Conservation (phyloP, 2,888 invertebrate species). For the Athrips mouffetella region DNA sequence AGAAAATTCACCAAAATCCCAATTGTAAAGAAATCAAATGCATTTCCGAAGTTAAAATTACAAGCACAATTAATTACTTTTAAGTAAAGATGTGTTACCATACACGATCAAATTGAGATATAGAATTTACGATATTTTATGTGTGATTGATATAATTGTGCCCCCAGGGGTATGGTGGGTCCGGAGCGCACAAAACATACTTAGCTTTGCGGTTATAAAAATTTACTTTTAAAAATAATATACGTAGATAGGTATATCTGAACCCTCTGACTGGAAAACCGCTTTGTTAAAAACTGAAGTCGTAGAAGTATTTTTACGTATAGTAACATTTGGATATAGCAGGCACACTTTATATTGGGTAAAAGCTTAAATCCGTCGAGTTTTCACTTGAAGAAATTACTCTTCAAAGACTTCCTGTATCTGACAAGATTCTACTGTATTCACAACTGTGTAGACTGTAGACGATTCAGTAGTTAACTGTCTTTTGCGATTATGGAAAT, state of each 20-base stretch:
- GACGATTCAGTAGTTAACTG: too few relatives aligned
- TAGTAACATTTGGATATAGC: background rate
- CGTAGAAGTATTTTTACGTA: background rate
- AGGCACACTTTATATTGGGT: background rate
- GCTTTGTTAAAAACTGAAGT: background rate
- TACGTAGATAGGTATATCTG: too few relatives aligned
- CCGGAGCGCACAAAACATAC: too few relatives aligned
- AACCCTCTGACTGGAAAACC: too few relatives aligned
- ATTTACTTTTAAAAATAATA: too few relatives aligned
- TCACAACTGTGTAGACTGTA: slow-evolving; percentile 3
- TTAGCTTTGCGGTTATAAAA: too few relatives aligned
- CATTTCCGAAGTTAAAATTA: slow-evolving; percentile 12
- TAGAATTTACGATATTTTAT: background rate
- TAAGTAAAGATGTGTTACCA: background rate
- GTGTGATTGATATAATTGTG: too few relatives aligned
- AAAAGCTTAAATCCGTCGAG: slow-evolving; percentile 8
- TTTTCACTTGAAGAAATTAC: slow-evolving; percentile 21
- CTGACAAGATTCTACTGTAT: slow-evolving; percentile 17
- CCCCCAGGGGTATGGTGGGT: too few relatives aligned
- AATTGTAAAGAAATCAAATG: slow-evolving; percentile 14
- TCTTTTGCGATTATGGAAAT: too few relatives aligned
- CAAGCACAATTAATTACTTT: background rate
- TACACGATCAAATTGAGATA: background rate
- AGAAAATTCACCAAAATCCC: slow-evolving; percentile 11
- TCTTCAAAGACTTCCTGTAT: slow-evolving; percentile 20